Evolutionary conservation across 2,888 invertebrate species (phyloP), one percentile per base, ranked within the genome.

Genomic region (Isotomurus palustris): DNA sequence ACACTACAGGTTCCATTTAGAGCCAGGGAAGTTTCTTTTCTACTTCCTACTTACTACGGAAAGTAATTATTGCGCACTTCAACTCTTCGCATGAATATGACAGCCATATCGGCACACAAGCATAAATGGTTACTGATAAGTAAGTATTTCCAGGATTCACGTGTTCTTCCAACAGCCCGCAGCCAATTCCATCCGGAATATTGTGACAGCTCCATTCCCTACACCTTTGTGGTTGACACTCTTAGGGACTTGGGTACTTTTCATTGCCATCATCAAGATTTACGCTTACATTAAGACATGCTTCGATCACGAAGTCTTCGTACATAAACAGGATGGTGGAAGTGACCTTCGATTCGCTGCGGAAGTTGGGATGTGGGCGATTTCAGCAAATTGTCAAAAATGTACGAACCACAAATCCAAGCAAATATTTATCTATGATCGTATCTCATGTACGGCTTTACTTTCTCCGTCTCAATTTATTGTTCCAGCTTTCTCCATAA

Each of bases 101-200:
- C n/a, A n/a, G n/a, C n/a, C n/a, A n/a, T n/a, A n/a, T n/a, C n/a
- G n/a, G n/a, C n/a, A 21, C 25, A 27, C 5, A 22, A 5, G 10
- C 27, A 24, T 32, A 14, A 36, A 41, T 41, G 6, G 17, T 8
- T 17, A 40, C 40, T 36, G 12, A 8, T 41, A 22, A 14, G 10
- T 17, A 12, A 36, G 41, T 17, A 35, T 45, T 25, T 57, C 24
- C 38, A 64, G 64, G 17, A 54, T 58, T 5, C 47, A 49, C 17
- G 55, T 53, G 3, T 66, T 66, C 47, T 66, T 66, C 35, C 55
- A 51, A 22, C 62, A 66, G 35, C 65, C 65, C 12, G 21, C 60
- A 2, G 41, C 60, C 10, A 60, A 53, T 43, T 66, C 62, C 2
- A 40, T 66, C 22, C 43, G 55, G 4, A 54, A 66, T 22, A 52